Base-by-base conservation (phyloP, 2,888 invertebrate species). In the Alviniconcha strummeri region DNA sequence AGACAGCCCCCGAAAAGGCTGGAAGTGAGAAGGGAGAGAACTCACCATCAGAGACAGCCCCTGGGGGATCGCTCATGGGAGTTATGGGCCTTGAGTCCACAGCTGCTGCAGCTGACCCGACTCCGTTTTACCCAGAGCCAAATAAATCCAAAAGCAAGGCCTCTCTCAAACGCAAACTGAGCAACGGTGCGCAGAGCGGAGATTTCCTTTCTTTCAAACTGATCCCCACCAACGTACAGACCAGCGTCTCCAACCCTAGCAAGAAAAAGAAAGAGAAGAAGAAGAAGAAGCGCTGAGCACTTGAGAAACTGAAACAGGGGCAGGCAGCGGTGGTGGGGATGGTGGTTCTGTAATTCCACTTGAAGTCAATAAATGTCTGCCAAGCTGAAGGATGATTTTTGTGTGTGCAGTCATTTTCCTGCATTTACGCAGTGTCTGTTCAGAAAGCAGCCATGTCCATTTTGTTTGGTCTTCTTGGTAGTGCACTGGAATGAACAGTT, bases 251-350 rank as follows among this genome's bases (percentile, higher is more conserved):
- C 9, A 86, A 87, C 83, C 82, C 82, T 2, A 84, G 85, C 60
- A 86, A 84, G 74, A 83, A 77, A 79, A 85, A 80, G 67, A 86
- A 85, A 67, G 85, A 84, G 80, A 86, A 84, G 56, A 85, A 85
- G 81, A 80, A 71, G n/a, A 69, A 77, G 54, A 55, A 19, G 19
- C 60, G 60, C 7, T 60, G n/a, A n/a, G n/a, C n/a, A n/a, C n/a
- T n/a, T n/a, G n/a, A n/a, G n/a, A n/a, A n/a, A n/a, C n/a, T n/a
- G n/a, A n/a, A n/a, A n/a, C n/a, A n/a, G n/a, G n/a, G n/a, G n/a
- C n/a, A n/a, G n/a, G n/a, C n/a, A n/a, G n/a, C n/a, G n/a, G n/a
- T n/a, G n/a, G n/a, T n/a, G n/a, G n/a, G n/a, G n/a, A n/a, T n/a
- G n/a, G n/a, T n/a, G n/a, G n/a, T n/a, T n/a, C n/a, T n/a, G n/a